Evolutionary conservation across 1,140 invertebrate species (phyloP).

Genomic region (Hesperophylax magnus): DNA sequence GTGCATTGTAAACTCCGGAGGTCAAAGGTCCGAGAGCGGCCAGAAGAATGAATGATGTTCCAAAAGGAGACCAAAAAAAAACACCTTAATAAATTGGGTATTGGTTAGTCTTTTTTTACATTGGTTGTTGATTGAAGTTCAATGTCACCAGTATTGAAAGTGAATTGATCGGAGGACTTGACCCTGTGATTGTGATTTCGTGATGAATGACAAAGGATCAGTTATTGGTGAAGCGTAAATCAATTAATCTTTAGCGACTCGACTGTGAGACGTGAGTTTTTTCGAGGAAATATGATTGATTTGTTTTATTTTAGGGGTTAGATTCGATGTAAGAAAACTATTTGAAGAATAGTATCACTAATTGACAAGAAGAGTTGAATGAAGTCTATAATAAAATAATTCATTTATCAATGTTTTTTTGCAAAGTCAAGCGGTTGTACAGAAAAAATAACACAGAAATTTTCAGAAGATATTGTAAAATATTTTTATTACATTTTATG

Average conservation of each 20-base stretch:
- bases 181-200: neutral
- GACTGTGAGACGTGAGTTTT: neutral
- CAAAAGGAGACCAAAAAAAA: conserved; percentile 1
- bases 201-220: conserved; percentile 28
- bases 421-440: too few species aligned
- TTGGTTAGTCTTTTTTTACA: neutral
- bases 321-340: too few species aligned
- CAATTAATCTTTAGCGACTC: conserved; percentile 15
- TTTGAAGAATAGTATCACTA: too few species aligned
- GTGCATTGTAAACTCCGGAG: neutral
- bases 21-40: neutral
- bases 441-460: too few species aligned
- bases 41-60: neutral
- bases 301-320: too few species aligned
- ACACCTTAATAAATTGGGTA: conserved; percentile 9
- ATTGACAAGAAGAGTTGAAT: too few species aligned
- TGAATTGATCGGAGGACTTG: conserved; percentile 30
- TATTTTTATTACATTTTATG: too few species aligned
- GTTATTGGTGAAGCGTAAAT: conserved; percentile 23
- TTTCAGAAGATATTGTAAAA: too few species aligned
- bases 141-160: conserved; percentile 28
- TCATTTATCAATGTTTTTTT: too few species aligned
- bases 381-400: too few species aligned
- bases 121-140: neutral
- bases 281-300: neutral